Conservation (phyloP, 2,113 vertebrate genomes). For the Halcyon malimbica region DNA sequence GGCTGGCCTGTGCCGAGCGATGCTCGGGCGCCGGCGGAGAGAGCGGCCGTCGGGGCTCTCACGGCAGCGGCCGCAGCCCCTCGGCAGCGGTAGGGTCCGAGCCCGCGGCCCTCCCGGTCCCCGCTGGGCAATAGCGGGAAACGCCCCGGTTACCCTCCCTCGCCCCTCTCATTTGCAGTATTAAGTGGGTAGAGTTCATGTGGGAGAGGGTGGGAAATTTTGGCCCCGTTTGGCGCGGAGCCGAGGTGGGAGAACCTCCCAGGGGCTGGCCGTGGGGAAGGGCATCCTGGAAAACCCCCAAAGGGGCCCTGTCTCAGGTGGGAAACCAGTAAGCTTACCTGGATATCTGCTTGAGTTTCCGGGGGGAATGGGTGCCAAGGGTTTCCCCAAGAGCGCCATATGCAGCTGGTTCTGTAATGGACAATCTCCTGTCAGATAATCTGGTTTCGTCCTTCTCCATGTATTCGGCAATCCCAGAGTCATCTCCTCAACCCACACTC, state of each 20-base stretch:
- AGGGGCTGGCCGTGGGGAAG: background rate
- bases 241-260: background rate
- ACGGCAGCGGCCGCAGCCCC: background rate
- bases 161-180: background rate
- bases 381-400: background rate
- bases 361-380: background rate
- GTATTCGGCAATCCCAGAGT: background rate
- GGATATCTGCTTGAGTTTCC: background rate
- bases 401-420: background rate
- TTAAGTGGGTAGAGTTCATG: background rate
- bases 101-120: background rate
- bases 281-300: background rate
- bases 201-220: background rate
- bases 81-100: background rate
- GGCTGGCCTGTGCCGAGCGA: background rate
- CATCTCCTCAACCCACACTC: background rate
- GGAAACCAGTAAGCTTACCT: background rate
- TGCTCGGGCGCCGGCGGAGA: background rate
- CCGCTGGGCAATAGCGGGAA: background rate
- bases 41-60: background rate
- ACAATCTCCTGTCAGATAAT: background rate
- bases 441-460: background rate
- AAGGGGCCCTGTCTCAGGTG: background rate
- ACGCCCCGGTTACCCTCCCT: background rate
- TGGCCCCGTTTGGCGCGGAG: background rate